Evolutionary conservation across 2,888 invertebrate species (phyloP).

Genomic region (Coremacera marginata): DNA sequence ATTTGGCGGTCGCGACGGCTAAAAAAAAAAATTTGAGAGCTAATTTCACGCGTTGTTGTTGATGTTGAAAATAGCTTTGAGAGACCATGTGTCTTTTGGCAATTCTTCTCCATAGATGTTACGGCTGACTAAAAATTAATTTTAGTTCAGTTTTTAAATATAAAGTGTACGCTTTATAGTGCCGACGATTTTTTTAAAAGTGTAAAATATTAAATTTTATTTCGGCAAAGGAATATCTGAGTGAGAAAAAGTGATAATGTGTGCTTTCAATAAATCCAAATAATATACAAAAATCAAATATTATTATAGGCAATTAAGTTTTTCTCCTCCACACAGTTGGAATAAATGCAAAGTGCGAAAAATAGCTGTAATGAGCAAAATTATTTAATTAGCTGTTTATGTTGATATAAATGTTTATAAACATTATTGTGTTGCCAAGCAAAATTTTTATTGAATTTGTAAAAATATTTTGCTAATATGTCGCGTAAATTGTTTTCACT

Average conservation of each 20-base stretch:
- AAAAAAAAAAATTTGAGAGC: neutral
- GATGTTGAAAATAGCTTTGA: neutral
- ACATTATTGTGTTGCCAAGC: constrained; percentile 19
- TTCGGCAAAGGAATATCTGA: neutral
- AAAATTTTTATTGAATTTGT: constrained; percentile 15
- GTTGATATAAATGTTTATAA: constrained; percentile 18
- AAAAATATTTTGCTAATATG: neutral
- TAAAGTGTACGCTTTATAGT: neutral
- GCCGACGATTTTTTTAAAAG: neutral
- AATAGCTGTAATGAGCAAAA: neutral
- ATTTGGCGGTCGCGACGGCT: neutral
- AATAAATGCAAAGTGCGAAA: neutral
- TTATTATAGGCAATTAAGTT: no score
- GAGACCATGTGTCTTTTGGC: neutral
- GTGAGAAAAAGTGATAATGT: neutral
- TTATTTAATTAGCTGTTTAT: constrained; percentile 28
- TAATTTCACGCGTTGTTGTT: neutral
- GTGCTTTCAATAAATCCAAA: neutral
- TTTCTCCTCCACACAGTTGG: no score
- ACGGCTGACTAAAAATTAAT: neutral
- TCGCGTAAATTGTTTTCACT: neutral
- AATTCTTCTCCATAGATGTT: no score
- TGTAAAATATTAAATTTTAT: neutral
- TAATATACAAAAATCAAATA: no score
- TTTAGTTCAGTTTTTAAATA: neutral